Percentiles rank a stretch among this genome's conserved stretches.
Evolutionary conservation across 2,797 vertebrate species (phyloP).

Genomic region (Thripadectes ignobilis): DNA sequence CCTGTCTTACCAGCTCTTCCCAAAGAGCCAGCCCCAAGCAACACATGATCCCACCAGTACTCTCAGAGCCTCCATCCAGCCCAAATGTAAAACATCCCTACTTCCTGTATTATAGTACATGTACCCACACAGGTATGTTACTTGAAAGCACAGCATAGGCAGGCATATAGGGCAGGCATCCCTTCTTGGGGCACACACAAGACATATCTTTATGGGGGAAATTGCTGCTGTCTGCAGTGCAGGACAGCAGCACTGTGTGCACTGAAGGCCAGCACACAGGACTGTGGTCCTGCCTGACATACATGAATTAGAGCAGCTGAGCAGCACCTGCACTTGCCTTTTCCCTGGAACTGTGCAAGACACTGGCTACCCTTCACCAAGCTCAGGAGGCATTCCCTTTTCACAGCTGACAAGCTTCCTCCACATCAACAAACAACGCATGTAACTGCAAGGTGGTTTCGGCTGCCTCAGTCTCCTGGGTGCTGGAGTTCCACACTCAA

Average conservation of each 20-base stretch:
- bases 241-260: background rate
- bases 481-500: background rate
- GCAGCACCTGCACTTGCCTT: background rate
- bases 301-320: background rate
- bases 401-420: background rate
- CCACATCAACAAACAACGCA: accelerated
- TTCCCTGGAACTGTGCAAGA: background rate
- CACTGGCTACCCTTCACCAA: background rate
- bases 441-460: background rate
- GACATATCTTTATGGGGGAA: background rate
- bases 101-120: accelerated
- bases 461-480: background rate
- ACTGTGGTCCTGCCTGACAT: background rate
- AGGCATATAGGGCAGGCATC: background rate
- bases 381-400: background rate
- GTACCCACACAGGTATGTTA: background rate
- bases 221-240: background rate
- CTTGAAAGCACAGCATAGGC: background rate
- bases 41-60: background rate
- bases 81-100: background rate
- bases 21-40: background rate
- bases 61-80: background rate
- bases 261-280: background rate
- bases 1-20: background rate
- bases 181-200: background rate